Evolutionary conservation across 2,113 vertebrate genomes (phyloP), one percentile per base, ranked within the genome.

Genomic region (Prietella phreatophila): DNA sequence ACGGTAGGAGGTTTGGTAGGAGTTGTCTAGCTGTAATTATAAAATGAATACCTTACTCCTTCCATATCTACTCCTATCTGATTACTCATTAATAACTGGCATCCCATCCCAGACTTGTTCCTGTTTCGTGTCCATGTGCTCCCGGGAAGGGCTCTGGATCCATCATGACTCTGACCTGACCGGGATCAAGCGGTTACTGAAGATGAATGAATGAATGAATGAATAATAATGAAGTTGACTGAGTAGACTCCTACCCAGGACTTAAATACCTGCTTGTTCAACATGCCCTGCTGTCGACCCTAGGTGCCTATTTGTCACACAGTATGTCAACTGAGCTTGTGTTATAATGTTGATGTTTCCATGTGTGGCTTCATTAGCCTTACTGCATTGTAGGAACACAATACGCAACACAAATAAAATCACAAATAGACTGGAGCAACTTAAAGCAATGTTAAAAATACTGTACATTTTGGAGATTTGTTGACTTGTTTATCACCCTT

Each of bases 51-150:
- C 5, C 11, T 30, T 55, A 80, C 30, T 80, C 53, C 13, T 15
- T 56, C 22, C 13, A 42, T 75, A 75, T 73, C 33, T 75, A 20
- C 39, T 73, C 22, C 75, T 50, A n/a, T 50, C 76, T 53, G 47
- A 79, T 79, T 55, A 27, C 76, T 79, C 47, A 79, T 79, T 79
- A 79, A 79, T 79, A 79, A 79, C 50, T 80, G 78, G 17, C 50
- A 56, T 20, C 78, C 50, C n/a, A 20, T 33, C 27, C n/a, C 15
- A 1, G 78, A 80, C n/a, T 17, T 56, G 25, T 50, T 78, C 25
- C 42, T 15, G 42, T 42, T 47, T 78, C 50, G 42, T 50, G 22
- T 47, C 75, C 42, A 78, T 9, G 13, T 56, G 50, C 20, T 56
- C 53, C 78, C 4, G 6, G 50, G 50, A 80, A 80, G 14, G n/a